A percentile compares a stretch with the other conserved stretches of the same genome.
Conservation (phyloP, 2,113 vertebrate genomes). For the Cygnus buccinator region DNA sequence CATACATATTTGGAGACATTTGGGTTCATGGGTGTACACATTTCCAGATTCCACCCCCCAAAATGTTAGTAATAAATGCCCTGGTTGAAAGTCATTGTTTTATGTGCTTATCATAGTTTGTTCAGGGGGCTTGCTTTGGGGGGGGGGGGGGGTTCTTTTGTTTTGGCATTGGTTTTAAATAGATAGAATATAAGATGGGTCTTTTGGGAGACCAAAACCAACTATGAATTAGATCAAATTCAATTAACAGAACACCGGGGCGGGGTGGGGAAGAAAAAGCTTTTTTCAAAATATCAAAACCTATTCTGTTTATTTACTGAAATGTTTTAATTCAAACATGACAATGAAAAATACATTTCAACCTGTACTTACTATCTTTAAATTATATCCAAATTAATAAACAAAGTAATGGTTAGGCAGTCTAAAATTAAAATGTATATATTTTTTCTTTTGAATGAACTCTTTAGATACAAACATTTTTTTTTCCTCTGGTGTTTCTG, state of each 20-base stretch:
- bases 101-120: background rate
- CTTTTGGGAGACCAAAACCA: background rate
- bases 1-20: background rate
- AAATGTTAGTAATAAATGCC: background rate
- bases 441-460: background rate
- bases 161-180: background rate
- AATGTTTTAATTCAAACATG: background rate
- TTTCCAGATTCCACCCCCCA: background rate
- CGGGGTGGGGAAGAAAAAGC: too few relatives aligned
- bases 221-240: background rate
- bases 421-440: background rate
- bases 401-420: background rate
- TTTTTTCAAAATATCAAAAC: background rate
- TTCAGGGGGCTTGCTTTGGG: background rate
- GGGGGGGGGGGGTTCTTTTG: too few relatives aligned
- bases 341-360: background rate
- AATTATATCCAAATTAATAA: background rate
- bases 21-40: background rate
- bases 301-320: background rate
- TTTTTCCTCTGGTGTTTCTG: background rate
- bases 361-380: background rate
- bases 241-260: background rate
- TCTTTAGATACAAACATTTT: background rate
- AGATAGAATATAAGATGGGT: background rate
- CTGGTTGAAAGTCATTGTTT: background rate